phyloP scores from a whole-genome alignment of 2,113 vertebrate species.

The Alligator mississippiensis region DNA sequence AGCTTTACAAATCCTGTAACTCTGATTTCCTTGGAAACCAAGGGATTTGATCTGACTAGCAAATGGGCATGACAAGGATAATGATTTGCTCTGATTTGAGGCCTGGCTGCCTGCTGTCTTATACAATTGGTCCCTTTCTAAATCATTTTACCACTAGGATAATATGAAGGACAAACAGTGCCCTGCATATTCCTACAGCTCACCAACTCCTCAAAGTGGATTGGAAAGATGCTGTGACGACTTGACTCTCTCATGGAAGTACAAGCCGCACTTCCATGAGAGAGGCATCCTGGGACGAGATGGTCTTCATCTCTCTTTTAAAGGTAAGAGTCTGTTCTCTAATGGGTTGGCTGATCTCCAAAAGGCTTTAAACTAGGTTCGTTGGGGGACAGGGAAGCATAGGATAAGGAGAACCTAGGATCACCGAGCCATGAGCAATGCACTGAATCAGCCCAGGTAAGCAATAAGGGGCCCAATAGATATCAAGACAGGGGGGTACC shows the following conservation, averaged over 20 bases:
- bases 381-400: too few species aligned
- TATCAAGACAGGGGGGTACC: too few species aligned
- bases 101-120: conserved; percentile 70
- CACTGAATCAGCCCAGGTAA: too few species aligned
- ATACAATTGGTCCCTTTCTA: conserved; percentile 34
- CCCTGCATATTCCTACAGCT: conserved; percentile 30
- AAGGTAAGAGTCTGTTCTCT: too few species aligned
- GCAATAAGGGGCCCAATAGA: too few species aligned
- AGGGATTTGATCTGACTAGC: conserved; percentile 49
- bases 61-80: conserved; percentile 71
- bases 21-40: conserved; percentile 69
- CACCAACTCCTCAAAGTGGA: background rate
- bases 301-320: too few species aligned
- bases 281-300: too few species aligned
- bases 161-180: conserved; percentile 41
- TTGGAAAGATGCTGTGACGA: background rate
- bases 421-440: too few species aligned
- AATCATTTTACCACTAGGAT: conserved; percentile 22
- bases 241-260: background rate
- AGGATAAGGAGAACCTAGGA: too few species aligned
- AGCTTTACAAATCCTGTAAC: conserved; percentile 60
- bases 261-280: too few species aligned
- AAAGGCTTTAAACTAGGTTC: too few species aligned
- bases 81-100: conserved; percentile 74
- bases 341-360: too few species aligned